phyloP scores from a whole-genome alignment of 53 echinoderm and acorn worm genomes.

The Apostichopus leukothele region DNA sequence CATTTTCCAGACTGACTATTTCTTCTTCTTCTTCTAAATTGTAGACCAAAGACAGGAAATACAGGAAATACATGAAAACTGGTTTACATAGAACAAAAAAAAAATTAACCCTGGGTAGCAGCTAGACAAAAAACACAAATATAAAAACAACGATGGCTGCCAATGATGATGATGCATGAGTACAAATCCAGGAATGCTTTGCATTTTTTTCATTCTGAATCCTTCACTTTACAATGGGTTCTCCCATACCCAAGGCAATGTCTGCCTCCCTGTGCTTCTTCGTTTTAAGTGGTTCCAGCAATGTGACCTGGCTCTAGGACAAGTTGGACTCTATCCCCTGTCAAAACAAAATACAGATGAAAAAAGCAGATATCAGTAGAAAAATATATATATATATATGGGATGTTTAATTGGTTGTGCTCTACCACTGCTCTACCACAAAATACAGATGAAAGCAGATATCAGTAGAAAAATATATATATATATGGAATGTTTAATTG shows the following conservation, averaged over 20 bases:
- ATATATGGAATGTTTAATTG: too few relatives aligned
- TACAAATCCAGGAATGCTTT: background rate
- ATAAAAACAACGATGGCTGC: too few relatives aligned
- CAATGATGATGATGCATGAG: too few relatives aligned
- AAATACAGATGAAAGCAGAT: too few relatives aligned
- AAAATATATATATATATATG: too few relatives aligned
- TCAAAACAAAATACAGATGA: background rate
- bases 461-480: too few relatives aligned
- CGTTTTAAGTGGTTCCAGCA: conserved; percentile 14
- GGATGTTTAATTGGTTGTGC: too few relatives aligned
- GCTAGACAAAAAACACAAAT: background rate
- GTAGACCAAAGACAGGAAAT: too few relatives aligned
- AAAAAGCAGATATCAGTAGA: background rate
- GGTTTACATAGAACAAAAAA: background rate
- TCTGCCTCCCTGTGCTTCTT: background rate
- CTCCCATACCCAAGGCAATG: background rate
- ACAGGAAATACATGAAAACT: too few relatives aligned
- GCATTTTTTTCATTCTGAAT: background rate
- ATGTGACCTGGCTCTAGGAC: conserved; percentile 34
- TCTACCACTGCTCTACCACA: too few relatives aligned
- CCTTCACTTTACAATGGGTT: background rate
- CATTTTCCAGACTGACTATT: too few relatives aligned
- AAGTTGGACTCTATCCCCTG: conserved; percentile 30
- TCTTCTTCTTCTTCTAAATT: too few relatives aligned
- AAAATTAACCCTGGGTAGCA: background rate